phyloP scores from a whole-genome alignment of 1,140 invertebrate species.

The Sitobion miscanthi region DNA sequence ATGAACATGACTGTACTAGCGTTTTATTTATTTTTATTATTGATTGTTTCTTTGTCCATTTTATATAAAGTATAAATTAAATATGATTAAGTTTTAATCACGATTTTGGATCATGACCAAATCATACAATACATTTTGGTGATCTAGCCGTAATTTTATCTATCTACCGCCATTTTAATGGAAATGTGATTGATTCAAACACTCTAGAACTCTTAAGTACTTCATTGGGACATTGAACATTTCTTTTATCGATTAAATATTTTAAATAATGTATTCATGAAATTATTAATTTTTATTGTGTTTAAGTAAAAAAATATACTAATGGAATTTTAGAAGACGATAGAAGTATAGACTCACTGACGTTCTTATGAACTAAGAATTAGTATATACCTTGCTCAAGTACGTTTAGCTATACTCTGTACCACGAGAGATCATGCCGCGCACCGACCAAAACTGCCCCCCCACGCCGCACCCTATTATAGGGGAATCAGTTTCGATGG shows the following conservation, averaged over 20 bases:
- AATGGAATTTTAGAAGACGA: too few relatives aligned
- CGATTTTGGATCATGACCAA: not conserved
- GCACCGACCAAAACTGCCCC: too few relatives aligned
- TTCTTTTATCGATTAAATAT: not conserved
- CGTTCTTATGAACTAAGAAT: too few relatives aligned
- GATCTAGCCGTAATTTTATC: not conserved
- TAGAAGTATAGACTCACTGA: too few relatives aligned
- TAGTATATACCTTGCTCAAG: too few relatives aligned
- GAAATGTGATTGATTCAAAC: not conserved
- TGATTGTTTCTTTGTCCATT: not conserved
- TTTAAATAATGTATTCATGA: too few relatives aligned
- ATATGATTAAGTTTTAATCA: not conserved
- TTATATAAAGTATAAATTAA: not conserved
- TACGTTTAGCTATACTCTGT: too few relatives aligned
- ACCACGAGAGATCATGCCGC: too few relatives aligned
- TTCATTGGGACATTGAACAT: not conserved
- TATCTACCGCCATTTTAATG: not conserved
- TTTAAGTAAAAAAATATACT: too few relatives aligned
- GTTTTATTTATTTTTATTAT: not conserved
- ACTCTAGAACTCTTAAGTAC: not conserved
- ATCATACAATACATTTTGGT: not conserved
- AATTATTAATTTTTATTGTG: too few relatives aligned
- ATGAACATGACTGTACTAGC: not conserved
- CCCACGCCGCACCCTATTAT: too few relatives aligned
- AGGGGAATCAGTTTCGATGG: too few relatives aligned